These are phyloP conservation scores for Microplitis deprimator DNA, from an alignment of 2,888 invertebrate species.

Conservation along the genomic window DNA sequence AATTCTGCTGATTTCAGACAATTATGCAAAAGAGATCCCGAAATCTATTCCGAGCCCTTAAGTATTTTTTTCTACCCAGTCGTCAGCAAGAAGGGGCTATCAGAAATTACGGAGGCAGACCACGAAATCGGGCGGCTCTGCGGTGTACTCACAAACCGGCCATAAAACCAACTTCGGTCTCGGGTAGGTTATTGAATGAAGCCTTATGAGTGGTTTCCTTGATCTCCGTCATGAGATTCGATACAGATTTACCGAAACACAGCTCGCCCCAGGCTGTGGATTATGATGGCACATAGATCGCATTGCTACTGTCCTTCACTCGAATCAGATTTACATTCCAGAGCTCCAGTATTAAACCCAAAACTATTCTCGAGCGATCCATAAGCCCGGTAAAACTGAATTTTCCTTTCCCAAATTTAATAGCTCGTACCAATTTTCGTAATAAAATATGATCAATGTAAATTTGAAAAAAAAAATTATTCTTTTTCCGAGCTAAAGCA, in stretches of 20 bases:
- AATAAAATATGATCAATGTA: too few relatives aligned
- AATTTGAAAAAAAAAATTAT: too few relatives aligned
- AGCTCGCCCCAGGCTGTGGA: background rate
- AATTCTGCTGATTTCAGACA: background rate
- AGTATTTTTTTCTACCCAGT: background rate
- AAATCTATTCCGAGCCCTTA: too few relatives aligned
- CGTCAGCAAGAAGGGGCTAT: conserved; percentile 18
- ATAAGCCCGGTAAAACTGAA: too few relatives aligned
- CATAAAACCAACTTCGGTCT: conserved; percentile 22
- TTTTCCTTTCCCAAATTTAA: too few relatives aligned
- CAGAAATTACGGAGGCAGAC: conserved; percentile 38
- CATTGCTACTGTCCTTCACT: background rate
- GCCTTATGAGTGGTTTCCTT: conserved; percentile 11
- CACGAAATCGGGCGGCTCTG: conserved; percentile 29
- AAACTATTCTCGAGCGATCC: too few relatives aligned
- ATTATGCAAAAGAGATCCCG: too few relatives aligned
- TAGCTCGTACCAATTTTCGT: too few relatives aligned
- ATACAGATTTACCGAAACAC: background rate
- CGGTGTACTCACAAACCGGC: conserved; percentile 4
- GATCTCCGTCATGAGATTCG: conserved; percentile 3
- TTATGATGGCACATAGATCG: background rate
- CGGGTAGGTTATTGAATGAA: conserved; percentile 36
- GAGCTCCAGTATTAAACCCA: background rate
- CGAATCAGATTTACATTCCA: background rate
- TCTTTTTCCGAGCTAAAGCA: too few relatives aligned